Evolutionary conservation across 92 coral and sea anemone genomes (phyloP).

Genomic region (Porites divaricata): DNA sequence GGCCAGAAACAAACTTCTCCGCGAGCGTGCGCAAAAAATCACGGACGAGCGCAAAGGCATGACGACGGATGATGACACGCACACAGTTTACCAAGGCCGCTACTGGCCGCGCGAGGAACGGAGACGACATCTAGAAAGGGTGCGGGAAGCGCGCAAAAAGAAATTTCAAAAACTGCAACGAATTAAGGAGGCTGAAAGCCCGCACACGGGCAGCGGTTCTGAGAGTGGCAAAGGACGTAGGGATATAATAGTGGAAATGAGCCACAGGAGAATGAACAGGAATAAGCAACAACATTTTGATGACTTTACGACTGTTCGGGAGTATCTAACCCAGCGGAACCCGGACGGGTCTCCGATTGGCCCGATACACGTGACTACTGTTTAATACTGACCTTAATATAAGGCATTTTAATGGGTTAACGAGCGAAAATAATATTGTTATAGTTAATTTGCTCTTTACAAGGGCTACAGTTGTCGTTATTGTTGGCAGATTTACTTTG

Average conservation of each 20-base stretch:
- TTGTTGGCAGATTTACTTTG: not conserved
- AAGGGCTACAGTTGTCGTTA: not conserved
- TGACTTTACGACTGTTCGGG: slow-evolving; percentile 97
- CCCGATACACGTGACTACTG: slow-evolving; percentile 96
- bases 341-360: slow-evolving; percentile 85
- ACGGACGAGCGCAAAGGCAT: slow-evolving; percentile 96
- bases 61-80: slow-evolving; percentile 97
- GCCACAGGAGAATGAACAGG: slow-evolving; percentile 87
- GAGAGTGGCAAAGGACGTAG: slow-evolving; percentile 85
- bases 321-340: slow-evolving; percentile 89
- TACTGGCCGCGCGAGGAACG: slow-evolving; percentile 96
- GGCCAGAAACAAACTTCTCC: slow-evolving; percentile 89
- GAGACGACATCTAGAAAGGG: slow-evolving; percentile 86
- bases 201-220: slow-evolving; percentile 91
- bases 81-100: slow-evolving; percentile 94
- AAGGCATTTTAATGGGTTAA: not conserved
- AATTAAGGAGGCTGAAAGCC: slow-evolving; percentile 77
- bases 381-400: slow-evolving; percentile 26
- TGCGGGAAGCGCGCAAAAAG: slow-evolving; percentile 86
- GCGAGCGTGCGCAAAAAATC: slow-evolving; percentile 96
- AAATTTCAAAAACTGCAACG: slow-evolving; percentile 77
- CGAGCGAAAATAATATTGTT: not conserved
- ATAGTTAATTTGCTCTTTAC: not conserved
- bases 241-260: slow-evolving; percentile 86
- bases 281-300: slow-evolving; percentile 76